Conservation (phyloP, 2,888 invertebrate species). For the Cremastobaeus sp. region DNA sequence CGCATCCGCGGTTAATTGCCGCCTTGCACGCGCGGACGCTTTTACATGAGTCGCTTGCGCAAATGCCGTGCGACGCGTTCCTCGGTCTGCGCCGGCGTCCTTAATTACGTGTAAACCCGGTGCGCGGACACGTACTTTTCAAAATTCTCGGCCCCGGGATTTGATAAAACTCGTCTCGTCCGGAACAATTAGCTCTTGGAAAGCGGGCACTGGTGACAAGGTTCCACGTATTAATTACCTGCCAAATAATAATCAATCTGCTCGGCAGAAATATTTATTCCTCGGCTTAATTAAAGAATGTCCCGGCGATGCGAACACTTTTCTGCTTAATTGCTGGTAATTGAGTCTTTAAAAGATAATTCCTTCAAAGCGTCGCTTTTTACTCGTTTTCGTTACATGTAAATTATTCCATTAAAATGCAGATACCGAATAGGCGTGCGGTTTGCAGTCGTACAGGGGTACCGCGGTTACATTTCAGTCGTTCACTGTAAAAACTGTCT, state of each 20-base stretch:
- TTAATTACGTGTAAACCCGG: constrained; percentile 35
- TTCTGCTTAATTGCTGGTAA: constrained; percentile 20
- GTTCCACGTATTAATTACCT: constrained; percentile 33
- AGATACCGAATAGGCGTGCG: no score
- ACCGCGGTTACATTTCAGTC: no score
- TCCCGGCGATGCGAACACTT: constrained; percentile 10
- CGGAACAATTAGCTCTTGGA: constrained; percentile 5
- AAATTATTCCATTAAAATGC: no score
- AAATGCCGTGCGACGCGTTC: constrained; percentile 46
- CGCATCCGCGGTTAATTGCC: constrained; percentile 47
- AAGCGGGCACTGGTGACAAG: constrained; percentile 18
- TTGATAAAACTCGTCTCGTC: constrained; percentile 11
- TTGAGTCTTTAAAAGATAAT: constrained; percentile 34
- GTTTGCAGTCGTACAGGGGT: no score
- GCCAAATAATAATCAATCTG: constrained; percentile 41
- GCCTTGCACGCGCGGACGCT: constrained; percentile 49
- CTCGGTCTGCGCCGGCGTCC: constrained; percentile 39
- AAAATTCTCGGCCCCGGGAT: no score
- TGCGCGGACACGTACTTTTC: no score
- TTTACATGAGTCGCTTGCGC: constrained; percentile 53
- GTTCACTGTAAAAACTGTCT: no score
- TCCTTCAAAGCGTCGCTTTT: no score
- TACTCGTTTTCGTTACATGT: no score
- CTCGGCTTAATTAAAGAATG: constrained; percentile 23
- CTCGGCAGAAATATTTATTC: constrained; percentile 10